Percentiles rank a stretch among this genome's conserved stretches.
phyloP scores from a whole-genome alignment of 2,797 vertebrate species.

The Ataeniobius toweri region DNA sequence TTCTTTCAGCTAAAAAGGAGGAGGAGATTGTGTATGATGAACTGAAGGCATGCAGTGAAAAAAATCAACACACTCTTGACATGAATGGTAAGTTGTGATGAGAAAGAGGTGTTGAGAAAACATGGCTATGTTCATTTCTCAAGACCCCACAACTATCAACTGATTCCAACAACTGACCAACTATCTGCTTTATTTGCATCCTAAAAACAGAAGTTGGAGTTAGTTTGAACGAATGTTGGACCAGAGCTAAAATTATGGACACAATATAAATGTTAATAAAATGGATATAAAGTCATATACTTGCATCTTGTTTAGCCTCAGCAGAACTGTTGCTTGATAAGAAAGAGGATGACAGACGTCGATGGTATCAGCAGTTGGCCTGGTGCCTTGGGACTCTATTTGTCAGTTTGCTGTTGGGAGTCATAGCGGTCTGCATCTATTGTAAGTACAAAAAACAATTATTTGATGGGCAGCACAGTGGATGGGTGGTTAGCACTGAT shows the following conservation, averaged over 20 bases:
- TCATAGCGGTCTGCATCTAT: not conserved
- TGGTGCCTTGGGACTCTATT: conserved; percentile 1
- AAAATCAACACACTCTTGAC: not conserved
- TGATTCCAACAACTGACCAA: not conserved
- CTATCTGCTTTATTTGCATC: not conserved
- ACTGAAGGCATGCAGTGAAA: not conserved
- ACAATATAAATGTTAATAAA: not conserved
- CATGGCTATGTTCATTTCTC: not conserved
- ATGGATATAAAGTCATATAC: not conserved
- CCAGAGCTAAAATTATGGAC: not conserved
- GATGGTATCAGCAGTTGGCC: not conserved
- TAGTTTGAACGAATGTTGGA: not conserved
- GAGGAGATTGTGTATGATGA: not conserved
- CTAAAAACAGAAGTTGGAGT: not conserved
- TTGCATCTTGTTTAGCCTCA: not conserved
- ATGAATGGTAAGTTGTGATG: not conserved
- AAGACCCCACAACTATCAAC: not conserved
- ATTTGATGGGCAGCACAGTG: not conserved
- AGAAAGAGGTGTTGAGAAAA: not conserved
- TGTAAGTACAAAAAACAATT: not conserved
- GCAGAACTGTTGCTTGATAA: not conserved
- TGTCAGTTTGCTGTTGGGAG: not conserved
- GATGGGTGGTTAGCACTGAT: no score
- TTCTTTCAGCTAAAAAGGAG: not conserved
- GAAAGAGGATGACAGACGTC: not conserved